A percentile compares a stretch with the other conserved stretches of the same genome.
Conservation (phyloP, 2,888 invertebrate genomes). For the Sminthurides aquaticus region DNA sequence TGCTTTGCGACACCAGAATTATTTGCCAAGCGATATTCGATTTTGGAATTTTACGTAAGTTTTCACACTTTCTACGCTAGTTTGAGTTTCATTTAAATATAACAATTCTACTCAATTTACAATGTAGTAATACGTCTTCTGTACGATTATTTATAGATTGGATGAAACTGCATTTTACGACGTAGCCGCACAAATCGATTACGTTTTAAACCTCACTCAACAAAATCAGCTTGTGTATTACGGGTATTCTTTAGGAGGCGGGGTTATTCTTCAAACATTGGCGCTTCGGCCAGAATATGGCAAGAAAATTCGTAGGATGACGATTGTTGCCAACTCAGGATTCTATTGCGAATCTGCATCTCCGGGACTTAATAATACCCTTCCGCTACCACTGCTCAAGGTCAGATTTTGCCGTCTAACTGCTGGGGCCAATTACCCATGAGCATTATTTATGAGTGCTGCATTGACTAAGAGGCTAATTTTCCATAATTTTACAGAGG, state of each 20-base stretch:
- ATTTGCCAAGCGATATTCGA: neutral
- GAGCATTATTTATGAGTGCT: too few species aligned
- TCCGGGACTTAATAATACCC: too few species aligned
- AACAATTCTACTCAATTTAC: too few species aligned
- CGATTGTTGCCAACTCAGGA: conserved; percentile 52
- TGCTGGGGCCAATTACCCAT: too few species aligned
- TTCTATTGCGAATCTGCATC: conserved; percentile 33
- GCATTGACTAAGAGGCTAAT: too few species aligned
- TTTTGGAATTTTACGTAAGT: conserved; percentile 9
- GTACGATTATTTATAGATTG: neutral
- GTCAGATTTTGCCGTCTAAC: too few species aligned
- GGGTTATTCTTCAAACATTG: conserved; percentile 46
- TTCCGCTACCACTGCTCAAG: neutral
- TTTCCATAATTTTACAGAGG: too few species aligned
- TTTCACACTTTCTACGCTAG: too few species aligned
- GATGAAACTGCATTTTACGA: conserved; percentile 57
- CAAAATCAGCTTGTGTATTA: conserved; percentile 48
- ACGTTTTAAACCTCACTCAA: conserved; percentile 49
- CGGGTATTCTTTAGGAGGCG: conserved; percentile 50
- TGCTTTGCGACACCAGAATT: neutral
- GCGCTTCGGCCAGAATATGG: conserved; percentile 54
- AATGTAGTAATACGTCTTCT: too few species aligned
- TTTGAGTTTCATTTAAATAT: too few species aligned
- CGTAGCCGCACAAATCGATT: conserved; percentile 54
- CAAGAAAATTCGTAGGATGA: conserved; percentile 50